Evolutionary conservation across 2,113 vertebrate species (phyloP), one percentile per base, ranked within the genome.

Genomic region (Stigmatopora argus): DNA sequence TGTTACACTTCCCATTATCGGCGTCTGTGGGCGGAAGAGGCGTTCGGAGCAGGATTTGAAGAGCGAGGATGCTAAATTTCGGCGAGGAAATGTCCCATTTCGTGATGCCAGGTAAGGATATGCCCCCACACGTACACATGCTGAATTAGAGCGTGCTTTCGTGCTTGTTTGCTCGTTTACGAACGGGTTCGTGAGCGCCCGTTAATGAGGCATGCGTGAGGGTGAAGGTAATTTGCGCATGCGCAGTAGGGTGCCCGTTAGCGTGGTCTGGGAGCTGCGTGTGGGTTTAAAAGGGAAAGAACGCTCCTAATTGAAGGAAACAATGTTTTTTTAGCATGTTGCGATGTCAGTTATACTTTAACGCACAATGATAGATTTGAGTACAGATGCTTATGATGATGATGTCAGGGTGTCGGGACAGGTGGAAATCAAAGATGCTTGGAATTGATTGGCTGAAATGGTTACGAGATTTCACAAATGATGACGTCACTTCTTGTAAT

Each of bases 121-220:
- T 21, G n/a, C 57, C 62, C 41, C 62, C 58, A 66, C 58, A 68
- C 38, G 69, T 57, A 59, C 64, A 79, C 70, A 73, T 75, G 66
- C 59, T 66, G 67, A 70, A 76, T 77, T 67, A 13, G 45, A 17
- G 44, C 15, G 55, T 60, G 64, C 34, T 41, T 64, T 23, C 64
- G 56, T 65, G 64, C 47, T 34, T 1, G 57, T 19, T 64, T 69
- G 31, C 1, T 55, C 74, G 65, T 56, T 62, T 66, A 64, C 71
- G 68, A 34, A 31, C 64, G 59, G 71, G 65, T 45, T 34, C 64
- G 71, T 52, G 23, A 65, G 63, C 65, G 49, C 65, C 31, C 53
- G 69, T 60, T 47, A 55, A 71, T 61, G 55, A 66, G 74, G 41
- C 15, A 35, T 83, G 79, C 74, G 75, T 73, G 69, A 82, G 77